These are phyloP conservation scores for Trypoxylus dichotomus DNA, from an alignment of 1,140 invertebrate species.

Conservation along the genomic window DNA sequence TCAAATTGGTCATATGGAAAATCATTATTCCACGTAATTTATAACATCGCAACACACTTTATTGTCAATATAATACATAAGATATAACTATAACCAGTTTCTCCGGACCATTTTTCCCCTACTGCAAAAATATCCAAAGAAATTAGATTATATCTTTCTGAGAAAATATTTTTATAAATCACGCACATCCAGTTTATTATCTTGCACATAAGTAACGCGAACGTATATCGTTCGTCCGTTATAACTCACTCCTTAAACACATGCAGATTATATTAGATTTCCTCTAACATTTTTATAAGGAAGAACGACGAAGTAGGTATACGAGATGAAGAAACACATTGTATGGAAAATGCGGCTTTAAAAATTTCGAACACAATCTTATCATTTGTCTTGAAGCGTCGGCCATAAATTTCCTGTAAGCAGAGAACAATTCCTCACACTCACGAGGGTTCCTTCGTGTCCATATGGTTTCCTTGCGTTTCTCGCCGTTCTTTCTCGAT, in stretches of 20 bases:
- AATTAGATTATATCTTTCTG: no score
- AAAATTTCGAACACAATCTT: slow-evolving; percentile 46
- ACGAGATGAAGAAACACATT: slow-evolving; percentile 16
- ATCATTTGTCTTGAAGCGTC: slow-evolving; percentile 43
- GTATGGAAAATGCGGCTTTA: slow-evolving; percentile 41
- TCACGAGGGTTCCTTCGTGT: slow-evolving; percentile 32
- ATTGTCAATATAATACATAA: no score
- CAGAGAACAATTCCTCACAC: slow-evolving; percentile 40
- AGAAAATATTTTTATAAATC: neutral
- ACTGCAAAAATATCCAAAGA: no score
- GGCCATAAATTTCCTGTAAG: slow-evolving; percentile 36
- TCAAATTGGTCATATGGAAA: no score
- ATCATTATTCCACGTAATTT: no score
- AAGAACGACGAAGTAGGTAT: neutral
- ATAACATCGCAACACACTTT: no score
- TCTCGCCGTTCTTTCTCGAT: slow-evolving; percentile 11
- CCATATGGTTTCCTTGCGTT: slow-evolving; percentile 30
- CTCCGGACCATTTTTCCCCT: no score
- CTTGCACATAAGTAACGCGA: neutral
- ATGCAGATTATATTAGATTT: slow-evolving; percentile 23
- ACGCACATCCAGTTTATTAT: neutral
- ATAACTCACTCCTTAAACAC: slow-evolving; percentile 21
- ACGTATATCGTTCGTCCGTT: neutral
- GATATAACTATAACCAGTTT: no score
- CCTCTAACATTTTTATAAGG: slow-evolving; percentile 12